These are phyloP conservation scores for Baronia brevicornis DNA, from an alignment of 2,888 invertebrate genomes.

Conservation along the genomic window DNA sequence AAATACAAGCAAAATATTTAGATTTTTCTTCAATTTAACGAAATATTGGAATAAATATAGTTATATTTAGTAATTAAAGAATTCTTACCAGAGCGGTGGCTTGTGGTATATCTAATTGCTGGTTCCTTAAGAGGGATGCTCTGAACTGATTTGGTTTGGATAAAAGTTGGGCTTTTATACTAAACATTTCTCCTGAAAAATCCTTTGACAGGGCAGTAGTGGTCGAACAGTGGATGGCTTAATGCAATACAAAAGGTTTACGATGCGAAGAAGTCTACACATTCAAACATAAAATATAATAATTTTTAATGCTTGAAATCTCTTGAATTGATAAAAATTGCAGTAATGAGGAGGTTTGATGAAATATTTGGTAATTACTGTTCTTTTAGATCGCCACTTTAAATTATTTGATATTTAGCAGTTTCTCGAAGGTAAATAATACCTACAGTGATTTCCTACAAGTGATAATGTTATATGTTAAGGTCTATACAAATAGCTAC, in stretches of 20 bases:
- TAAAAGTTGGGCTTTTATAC: slow-evolving; percentile 48
- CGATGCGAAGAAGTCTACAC: slow-evolving; percentile 14
- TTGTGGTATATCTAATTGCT: slow-evolving; percentile 17
- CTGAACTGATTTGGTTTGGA: slow-evolving; percentile 45
- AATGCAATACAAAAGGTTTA: slow-evolving; percentile 15
- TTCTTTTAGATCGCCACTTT: too few species aligned
- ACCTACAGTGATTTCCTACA: too few species aligned
- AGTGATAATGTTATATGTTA: too few species aligned
- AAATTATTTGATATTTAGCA: too few species aligned
- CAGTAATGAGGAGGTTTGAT: too few species aligned
- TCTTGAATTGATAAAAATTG: too few species aligned
- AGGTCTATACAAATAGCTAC: too few species aligned
- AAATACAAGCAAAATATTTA: too few species aligned
- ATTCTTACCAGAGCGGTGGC: slow-evolving; percentile 29
- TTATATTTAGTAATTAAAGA: slow-evolving; percentile 1
- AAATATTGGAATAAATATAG: not conserved
- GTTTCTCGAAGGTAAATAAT: too few species aligned
- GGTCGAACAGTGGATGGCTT: slow-evolving; percentile 14
- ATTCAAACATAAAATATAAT: too few species aligned
- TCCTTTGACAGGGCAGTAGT: slow-evolving; percentile 15
- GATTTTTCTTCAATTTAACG: not conserved
- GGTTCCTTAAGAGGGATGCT: slow-evolving; percentile 32
- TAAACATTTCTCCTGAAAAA: slow-evolving; percentile 20
- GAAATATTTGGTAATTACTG: too few species aligned
- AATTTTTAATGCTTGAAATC: too few species aligned